Base-by-base conservation (phyloP, 2,888 invertebrate species). In the Diadegma fenestrale region DNA sequence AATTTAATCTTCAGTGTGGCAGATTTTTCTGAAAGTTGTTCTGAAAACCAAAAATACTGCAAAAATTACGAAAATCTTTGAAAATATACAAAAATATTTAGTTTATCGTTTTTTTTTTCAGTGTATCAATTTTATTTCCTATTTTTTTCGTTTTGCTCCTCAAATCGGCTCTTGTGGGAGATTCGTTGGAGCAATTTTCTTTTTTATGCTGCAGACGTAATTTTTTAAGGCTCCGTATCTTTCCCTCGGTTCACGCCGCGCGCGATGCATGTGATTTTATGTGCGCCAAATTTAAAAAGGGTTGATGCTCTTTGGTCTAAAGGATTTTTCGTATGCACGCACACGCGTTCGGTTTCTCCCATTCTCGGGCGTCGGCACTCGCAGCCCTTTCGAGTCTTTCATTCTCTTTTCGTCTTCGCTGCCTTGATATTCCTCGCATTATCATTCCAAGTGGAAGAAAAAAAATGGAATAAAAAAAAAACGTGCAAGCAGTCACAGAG, bases 101-200 rank as follows among this genome's bases (percentile, higher is more conserved):
- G n/a, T n/a, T n/a, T n/a, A n/a, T n/a, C n/a, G n/a, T n/a, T n/a
- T n/a, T n/a, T n/a, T n/a, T n/a, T n/a, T n/a, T n/a, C n/a, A n/a
- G n/a, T 71, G 17, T 41, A 26, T 7, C 14, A 1, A 83, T 86
- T 87, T 87, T 88, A 88, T 17, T 48, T 26, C 89, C 88, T 90
- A 2, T 4, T 33, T 33, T 89, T 88, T 90, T 89, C 82, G 86
- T 84, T 51, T 69, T 19, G 19, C n/a, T n/a, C n/a, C 19, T 37
- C n/a, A 8, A 37, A 37, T 63, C 64, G 19, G 22, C 26, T n/a
- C 10, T 19, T 19, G n/a, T 37, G 64, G 5, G 64, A 64, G n/a
- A 64, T 58, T 58, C 26, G 58, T 54, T 14, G 17, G 6, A 30
- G 43, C 68, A 45, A 33, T 61, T 63, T 72, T 14, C 43, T 77